Percentiles rank a stretch among this genome's conserved stretches.
phyloP scores from a whole-genome alignment of 1,140 invertebrate species.

The Wasmannia auropunctata region DNA sequence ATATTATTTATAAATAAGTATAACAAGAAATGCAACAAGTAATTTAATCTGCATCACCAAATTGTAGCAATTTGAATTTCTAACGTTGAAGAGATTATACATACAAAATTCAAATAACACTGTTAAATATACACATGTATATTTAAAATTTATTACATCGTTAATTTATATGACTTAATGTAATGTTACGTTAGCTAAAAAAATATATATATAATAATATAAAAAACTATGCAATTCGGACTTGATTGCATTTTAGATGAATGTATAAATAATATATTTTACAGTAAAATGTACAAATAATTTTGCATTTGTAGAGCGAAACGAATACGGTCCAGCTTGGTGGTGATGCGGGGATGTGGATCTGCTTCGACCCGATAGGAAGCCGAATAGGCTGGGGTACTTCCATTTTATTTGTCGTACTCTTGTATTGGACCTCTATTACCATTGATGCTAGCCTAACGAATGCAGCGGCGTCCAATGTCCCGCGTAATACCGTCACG shows the following conservation, averaged over 20 bases:
- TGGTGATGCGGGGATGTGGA: conserved; percentile 85
- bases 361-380: conserved; percentile 80
- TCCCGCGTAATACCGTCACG: conserved; percentile 73
- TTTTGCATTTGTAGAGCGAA: conserved; percentile 61
- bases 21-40: conserved; percentile 16
- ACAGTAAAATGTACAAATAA: background rate
- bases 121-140: background rate
- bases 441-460: conserved; percentile 76
- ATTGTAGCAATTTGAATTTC: background rate
- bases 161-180: background rate
- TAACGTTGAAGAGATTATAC: background rate
- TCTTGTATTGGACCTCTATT: conserved; percentile 77
- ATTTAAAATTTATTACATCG: background rate
- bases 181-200: background rate
- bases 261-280: background rate
- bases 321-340: conserved; percentile 68
- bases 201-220: background rate
- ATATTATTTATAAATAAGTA: conserved; percentile 68
- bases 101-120: background rate
- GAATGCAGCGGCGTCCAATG: conserved; percentile 76
- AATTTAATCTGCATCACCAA: background rate
- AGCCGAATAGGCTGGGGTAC: conserved; percentile 81
- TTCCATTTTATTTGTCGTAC: conserved; percentile 78
- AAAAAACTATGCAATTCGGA: conserved; percentile 1
- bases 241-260: background rate